Percentiles rank a stretch among this genome's conserved stretches.
These are phyloP conservation scores for Nasua narica DNA, from an alignment of 2,797 vertebrate genomes.

Conservation along the genomic window DNA sequence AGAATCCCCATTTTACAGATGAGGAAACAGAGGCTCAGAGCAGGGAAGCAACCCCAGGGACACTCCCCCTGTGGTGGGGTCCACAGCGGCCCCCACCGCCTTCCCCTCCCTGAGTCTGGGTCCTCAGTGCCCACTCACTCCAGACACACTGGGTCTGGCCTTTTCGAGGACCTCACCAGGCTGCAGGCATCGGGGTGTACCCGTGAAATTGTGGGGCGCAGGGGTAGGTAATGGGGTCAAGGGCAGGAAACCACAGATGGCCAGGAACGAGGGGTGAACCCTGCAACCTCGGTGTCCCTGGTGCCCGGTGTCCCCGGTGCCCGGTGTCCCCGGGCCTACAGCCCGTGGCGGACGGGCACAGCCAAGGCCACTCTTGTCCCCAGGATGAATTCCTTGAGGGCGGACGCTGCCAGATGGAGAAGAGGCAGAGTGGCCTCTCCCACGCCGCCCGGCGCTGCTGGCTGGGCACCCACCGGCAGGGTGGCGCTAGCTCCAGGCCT, in stretches of 20 bases:
- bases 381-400: not conserved
- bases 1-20: not conserved
- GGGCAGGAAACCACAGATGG: not conserved
- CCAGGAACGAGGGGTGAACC: not conserved
- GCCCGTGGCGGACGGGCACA: rapidly evolving
- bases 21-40: not conserved
- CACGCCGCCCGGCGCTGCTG: rapidly evolving
- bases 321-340: not conserved
- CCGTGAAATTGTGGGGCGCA: not conserved
- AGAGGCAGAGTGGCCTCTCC: not conserved
- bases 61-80: not conserved
- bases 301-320: not conserved
- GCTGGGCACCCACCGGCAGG: not conserved
- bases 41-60: too few relatives aligned
- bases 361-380: not conserved
- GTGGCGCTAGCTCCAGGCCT: not conserved
- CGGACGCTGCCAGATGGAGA: not conserved
- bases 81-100: rapidly evolving
- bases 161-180: rapidly evolving
- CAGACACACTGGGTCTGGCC: rapidly evolving
- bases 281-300: not conserved
- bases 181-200: rapidly evolving
- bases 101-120: too few relatives aligned
- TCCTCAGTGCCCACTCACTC: rapidly evolving
- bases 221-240: rapidly evolving